phyloP scores from a whole-genome alignment of 2,888 invertebrate genomes.

The Lamproptera curius region DNA sequence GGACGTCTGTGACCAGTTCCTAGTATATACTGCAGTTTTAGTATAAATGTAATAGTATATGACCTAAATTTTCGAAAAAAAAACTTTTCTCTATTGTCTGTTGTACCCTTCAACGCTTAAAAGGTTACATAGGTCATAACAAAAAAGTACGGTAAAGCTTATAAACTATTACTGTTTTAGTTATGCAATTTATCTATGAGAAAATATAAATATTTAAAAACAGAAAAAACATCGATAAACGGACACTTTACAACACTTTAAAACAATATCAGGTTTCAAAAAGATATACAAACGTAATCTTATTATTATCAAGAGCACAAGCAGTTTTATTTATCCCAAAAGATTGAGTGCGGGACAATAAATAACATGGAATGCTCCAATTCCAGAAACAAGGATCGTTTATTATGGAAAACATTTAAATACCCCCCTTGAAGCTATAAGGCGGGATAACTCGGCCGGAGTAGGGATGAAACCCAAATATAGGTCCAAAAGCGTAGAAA shows the following conservation, averaged over 20 bases:
- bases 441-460: constrained; percentile 11
- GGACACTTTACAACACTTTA: too few relatives aligned
- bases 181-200: too few relatives aligned
- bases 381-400: constrained; percentile 2
- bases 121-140: too few relatives aligned
- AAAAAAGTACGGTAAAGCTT: too few relatives aligned
- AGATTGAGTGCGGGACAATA: background rate
- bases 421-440: constrained; percentile 16
- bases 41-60: background rate
- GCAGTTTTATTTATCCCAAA: background rate
- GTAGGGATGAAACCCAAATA: constrained; percentile 12
- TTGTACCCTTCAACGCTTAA: background rate
- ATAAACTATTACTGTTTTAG: too few relatives aligned
- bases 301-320: too few relatives aligned
- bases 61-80: background rate
- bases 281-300: too few relatives aligned
- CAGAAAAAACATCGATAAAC: too few relatives aligned
- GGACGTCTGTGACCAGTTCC: background rate
- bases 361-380: background rate
- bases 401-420: constrained; percentile 15
- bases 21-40: too few relatives aligned
- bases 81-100: background rate
- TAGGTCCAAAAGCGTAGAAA: constrained; percentile 7
- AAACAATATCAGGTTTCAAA: too few relatives aligned
- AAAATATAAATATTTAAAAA: too few relatives aligned